Percentiles rank a stretch among this genome's conserved stretches.
Conservation (phyloP, 2,797 vertebrate genomes). For the Protonibea diacanthus region DNA sequence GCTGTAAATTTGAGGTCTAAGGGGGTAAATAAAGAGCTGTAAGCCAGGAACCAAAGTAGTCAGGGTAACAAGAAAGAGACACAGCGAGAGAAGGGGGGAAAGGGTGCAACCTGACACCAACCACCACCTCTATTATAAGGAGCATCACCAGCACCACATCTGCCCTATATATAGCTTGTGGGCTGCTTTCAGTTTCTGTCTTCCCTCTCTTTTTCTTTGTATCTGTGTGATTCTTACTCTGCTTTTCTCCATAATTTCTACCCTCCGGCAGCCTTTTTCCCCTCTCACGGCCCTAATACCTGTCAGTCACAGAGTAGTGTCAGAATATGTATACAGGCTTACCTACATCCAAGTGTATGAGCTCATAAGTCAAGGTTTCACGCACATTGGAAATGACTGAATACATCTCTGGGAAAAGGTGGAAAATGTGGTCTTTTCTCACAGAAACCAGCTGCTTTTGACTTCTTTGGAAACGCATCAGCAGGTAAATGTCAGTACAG, state of each 20-base stretch:
- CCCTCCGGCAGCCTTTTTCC: conserved; percentile 1
- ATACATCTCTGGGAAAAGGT: neutral
- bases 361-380: conserved; percentile 23
- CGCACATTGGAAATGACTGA: neutral
- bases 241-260: conserved; percentile 24
- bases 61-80: conserved; percentile 20
- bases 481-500: neutral
- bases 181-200: conserved; percentile 78
- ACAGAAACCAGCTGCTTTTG: neutral
- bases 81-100: conserved; percentile 8
- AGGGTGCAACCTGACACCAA: conserved; percentile 64
- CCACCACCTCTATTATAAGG: conserved; percentile 63
- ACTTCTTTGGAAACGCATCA: neutral
- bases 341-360: conserved; percentile 13
- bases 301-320: conserved; percentile 24
- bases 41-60: conserved; percentile 53
- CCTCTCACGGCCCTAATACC: neutral
- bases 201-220: conserved; percentile 46
- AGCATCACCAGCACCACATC: conserved; percentile 70
- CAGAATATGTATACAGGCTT: conserved; percentile 9
- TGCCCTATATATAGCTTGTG: conserved; percentile 72
- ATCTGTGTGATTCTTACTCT: conserved; percentile 32
- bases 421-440: neutral
- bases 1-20: conserved; percentile 60
- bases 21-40: conserved; percentile 54